Conservation (phyloP, 1,140 invertebrate genomes). For the Rhyacophila brunnea region DNA sequence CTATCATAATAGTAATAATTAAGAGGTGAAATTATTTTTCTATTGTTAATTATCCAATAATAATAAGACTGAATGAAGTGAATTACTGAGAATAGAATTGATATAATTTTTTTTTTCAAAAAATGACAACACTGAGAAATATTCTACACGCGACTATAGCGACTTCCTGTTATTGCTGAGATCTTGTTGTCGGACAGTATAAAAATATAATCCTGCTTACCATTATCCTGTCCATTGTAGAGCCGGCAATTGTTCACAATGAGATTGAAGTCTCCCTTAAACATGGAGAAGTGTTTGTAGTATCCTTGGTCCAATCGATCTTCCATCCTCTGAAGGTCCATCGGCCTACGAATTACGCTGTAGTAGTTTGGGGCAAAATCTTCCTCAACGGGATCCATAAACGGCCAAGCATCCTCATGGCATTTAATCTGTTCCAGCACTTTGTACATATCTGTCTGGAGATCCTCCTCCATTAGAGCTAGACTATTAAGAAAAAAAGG, state of each 20-base stretch:
- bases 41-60: too few relatives aligned
- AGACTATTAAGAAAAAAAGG: too few relatives aligned
- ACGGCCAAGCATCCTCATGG: conserved; percentile 90
- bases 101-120: too few relatives aligned
- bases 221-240: conserved; percentile 90
- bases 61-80: too few relatives aligned
- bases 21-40: too few relatives aligned
- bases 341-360: conserved; percentile 72
- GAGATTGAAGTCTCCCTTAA: conserved; percentile 83
- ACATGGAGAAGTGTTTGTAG: conserved; percentile 77
- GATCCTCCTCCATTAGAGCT: conserved; percentile 72
- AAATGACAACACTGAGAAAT: too few relatives aligned
- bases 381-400: conserved; percentile 86
- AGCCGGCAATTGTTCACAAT: conserved; percentile 89
- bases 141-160: too few relatives aligned
- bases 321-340: conserved; percentile 88
- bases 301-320: conserved; percentile 77
- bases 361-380: conserved; percentile 88
- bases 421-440: conserved; percentile 80
- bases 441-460: conserved; percentile 86
- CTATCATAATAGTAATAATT: too few relatives aligned
- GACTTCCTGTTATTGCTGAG: too few relatives aligned
- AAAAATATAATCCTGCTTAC: too few relatives aligned
- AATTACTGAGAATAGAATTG: too few relatives aligned
- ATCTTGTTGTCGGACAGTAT: too few relatives aligned